Base-by-base conservation (phyloP, 2,113 vertebrate genomes). In the Thunnus thynnus region DNA sequence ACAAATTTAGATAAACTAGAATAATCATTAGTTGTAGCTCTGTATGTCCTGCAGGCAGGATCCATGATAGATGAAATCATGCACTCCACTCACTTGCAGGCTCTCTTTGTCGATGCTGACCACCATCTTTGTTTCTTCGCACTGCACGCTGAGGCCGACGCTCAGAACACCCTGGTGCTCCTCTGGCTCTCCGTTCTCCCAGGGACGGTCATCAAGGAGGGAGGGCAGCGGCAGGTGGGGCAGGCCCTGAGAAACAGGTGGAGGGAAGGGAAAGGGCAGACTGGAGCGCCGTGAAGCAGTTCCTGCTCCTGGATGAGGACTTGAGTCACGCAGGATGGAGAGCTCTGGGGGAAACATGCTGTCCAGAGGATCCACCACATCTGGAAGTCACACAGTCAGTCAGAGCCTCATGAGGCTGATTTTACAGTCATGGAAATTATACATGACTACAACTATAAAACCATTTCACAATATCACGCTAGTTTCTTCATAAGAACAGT, bases 31-130 rank as follows among this genome's bases (percentile, higher is more conserved):
- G 47, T 50, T 51, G 44, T 14, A 62, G 22, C 11, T 18, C 20
- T 46, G 8, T 61, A 14, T 13, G 18, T 30, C 27, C 65, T 63
- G 7, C 3, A 0, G 12, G 16, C 20, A 60, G 51, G 52, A 44
- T 78, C 22, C 36, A 13, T 41, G 41, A 56, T 13, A 8, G 0
- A 18, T 20, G 10, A 30, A 12, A 5, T 52, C n/a, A 1, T 6
- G 27, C 50, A 30, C 10, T 41, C 13, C 17, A 94, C 95, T 82
- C 89, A 99, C 98, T 94, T 97, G 95, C 51, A 99, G 92, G 72
- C 95, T 97, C 30, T 97, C 96, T 89, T 96, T 97, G 81, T 97
- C 95, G 46, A 99, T 88, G 90, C 95, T 95, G 86, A 98, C 96
- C n/a, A 95, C 94, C 95, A 99, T 97, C 90, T 89, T 95, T 44